These are phyloP conservation scores for Camponotus fellah DNA, from an alignment of 2,888 invertebrate species.

Conservation along the genomic window DNA sequence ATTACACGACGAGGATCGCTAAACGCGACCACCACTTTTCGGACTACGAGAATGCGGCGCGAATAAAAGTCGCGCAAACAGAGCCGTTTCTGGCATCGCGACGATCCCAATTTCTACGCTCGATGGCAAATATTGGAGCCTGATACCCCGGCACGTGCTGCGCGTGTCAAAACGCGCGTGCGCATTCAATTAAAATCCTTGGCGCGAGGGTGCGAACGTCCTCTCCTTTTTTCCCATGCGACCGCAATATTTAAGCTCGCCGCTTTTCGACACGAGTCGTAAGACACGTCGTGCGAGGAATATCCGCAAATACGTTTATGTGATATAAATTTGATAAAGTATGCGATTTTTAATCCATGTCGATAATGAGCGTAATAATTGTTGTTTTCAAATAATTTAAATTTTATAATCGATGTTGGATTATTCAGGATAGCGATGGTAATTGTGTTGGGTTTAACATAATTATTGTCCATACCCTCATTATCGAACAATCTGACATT, in stretches of 20 bases:
- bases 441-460: too few relatives aligned
- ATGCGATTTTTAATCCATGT: not conserved
- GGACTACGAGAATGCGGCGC: conserved; percentile 30
- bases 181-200: conserved; percentile 65
- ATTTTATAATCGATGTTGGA: not conserved
- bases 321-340: not conserved
- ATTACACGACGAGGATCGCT: conserved; percentile 53
- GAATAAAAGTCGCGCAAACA: conserved; percentile 65
- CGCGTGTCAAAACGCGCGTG: conserved; percentile 54
- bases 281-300: not conserved
- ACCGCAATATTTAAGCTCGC: conserved; percentile 24
- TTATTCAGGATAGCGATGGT: not conserved
- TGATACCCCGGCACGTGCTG: conserved; percentile 61
- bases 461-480: too few relatives aligned
- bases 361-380: not conserved
- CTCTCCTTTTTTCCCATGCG: conserved; percentile 23
- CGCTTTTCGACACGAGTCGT: not conserved
- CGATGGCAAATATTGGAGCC: conserved; percentile 67
- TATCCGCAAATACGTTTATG: not conserved
- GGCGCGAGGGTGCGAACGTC: not conserved
- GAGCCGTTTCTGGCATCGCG: conserved; percentile 41
- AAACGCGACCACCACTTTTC: conserved; percentile 40
- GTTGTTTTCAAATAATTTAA: not conserved
- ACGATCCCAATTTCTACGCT: conserved; percentile 66
- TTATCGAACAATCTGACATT: too few relatives aligned